Evolutionary conservation across 2,888 invertebrate genomes (phyloP).

Genomic region (Cynaeus angustus): DNA sequence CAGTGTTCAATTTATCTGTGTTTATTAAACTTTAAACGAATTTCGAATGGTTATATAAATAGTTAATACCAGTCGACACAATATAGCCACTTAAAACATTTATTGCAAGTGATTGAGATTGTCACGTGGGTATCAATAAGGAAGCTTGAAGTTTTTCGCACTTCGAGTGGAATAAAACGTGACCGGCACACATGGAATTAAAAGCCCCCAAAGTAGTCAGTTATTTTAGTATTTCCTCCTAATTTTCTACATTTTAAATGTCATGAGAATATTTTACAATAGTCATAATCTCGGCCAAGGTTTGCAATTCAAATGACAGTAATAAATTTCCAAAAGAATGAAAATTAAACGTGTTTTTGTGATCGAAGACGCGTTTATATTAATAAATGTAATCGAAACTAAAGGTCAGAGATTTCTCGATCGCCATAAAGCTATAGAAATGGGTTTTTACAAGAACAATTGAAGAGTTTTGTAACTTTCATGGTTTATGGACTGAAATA

Average conservation of each 20-base stretch:
- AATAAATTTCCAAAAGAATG: background rate
- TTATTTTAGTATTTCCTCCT: background rate
- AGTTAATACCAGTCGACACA: background rate
- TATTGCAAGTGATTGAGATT: conserved; percentile 1
- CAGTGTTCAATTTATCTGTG: conserved; percentile 6
- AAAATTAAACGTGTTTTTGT: background rate
- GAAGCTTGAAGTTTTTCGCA: background rate
- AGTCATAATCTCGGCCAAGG: background rate
- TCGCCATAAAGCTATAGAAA: background rate
- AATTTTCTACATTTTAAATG: background rate
- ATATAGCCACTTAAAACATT: conserved; percentile 9
- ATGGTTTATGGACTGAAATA: conserved; percentile 1
- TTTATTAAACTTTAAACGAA: conserved; percentile 3
- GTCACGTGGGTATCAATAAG: conserved; percentile 4
- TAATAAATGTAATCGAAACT: background rate
- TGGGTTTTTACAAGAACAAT: background rate
- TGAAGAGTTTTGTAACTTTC: conserved; percentile 1
- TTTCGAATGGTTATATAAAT: conserved; percentile 7
- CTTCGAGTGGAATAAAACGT: conserved; percentile 9
- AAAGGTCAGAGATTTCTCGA: background rate
- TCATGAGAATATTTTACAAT: background rate
- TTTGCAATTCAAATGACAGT: background rate
- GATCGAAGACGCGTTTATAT: background rate
- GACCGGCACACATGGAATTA: background rate
- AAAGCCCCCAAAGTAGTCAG: too few species aligned